These are phyloP conservation scores for Chaenocephalus aceratus DNA, from an alignment of 2,113 vertebrate genomes.

Conservation along the genomic window DNA sequence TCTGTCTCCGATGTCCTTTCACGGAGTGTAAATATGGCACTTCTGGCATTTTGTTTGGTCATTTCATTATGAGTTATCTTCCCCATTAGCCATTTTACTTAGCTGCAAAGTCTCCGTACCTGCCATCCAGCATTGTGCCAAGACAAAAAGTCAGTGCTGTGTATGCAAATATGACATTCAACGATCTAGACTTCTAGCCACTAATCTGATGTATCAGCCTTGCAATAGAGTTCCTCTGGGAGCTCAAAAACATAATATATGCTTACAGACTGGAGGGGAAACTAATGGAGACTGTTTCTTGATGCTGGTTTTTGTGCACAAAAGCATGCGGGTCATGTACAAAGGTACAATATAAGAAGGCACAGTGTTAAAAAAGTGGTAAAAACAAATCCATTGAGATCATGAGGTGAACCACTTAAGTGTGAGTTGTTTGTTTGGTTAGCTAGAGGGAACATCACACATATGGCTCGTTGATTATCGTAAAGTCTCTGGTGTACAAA, in stretches of 20 bases:
- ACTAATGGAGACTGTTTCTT: conserved; percentile 20
- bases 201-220: conserved; percentile 78
- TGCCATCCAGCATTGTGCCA: conserved; percentile 70
- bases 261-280: conserved; percentile 41
- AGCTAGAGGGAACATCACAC: conserved; percentile 42
- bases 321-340: background rate
- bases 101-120: conserved; percentile 55
- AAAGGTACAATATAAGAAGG: conserved; percentile 7
- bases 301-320: background rate
- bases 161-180: conserved; percentile 88
- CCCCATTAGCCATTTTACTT: conserved; percentile 74
- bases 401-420: conserved; percentile 40
- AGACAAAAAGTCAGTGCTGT: conserved; percentile 75
- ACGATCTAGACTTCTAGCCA: conserved; percentile 63
- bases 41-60: conserved; percentile 79
- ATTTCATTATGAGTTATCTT: conserved; percentile 77
- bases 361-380: conserved; percentile 13
- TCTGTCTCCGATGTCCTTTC: conserved; percentile 62
- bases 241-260: conserved; percentile 51
- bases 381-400: conserved; percentile 41
- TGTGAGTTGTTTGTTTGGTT: conserved; percentile 42
- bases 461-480: conserved; percentile 50
- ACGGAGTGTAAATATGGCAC: conserved; percentile 69
- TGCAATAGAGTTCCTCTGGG: conserved; percentile 50
- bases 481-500: conserved; percentile 49